These are phyloP conservation scores for Anas acuta DNA, from an alignment of 2,797 vertebrate species.

Conservation along the genomic window DNA sequence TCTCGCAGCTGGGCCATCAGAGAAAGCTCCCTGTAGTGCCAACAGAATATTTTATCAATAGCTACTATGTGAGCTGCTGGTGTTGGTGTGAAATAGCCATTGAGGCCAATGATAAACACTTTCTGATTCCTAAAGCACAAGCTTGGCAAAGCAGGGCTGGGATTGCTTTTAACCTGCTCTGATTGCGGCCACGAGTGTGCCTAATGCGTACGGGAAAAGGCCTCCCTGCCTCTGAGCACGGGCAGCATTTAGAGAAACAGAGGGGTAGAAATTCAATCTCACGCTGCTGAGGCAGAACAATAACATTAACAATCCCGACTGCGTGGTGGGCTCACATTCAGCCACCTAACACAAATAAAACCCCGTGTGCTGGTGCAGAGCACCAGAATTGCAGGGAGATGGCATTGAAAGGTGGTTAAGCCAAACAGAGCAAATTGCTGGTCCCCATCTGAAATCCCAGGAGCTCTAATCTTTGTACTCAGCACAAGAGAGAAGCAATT, in stretches of 20 bases:
- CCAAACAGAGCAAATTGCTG: slow-evolving; percentile 22
- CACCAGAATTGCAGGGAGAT: background rate
- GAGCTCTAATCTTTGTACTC: slow-evolving; percentile 5
- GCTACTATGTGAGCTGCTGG: slow-evolving; percentile 2
- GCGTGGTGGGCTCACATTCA: background rate
- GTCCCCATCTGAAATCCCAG: slow-evolving; percentile 49
- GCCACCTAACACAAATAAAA: slow-evolving; percentile 11
- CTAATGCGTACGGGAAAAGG: background rate
- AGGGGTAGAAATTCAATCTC: slow-evolving; percentile 32
- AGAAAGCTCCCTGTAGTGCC: background rate
- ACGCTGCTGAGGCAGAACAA: background rate
- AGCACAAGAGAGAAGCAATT: slow-evolving; percentile 40
- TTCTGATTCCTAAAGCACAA: background rate
- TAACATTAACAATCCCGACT: slow-evolving; percentile 24
- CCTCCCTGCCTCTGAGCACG: background rate
- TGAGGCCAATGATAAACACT: background rate
- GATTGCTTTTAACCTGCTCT: background rate
- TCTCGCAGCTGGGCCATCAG: slow-evolving; percentile 24
- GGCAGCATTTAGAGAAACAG: background rate
- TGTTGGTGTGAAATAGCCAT: background rate
- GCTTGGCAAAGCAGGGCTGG: background rate
- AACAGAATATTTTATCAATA: slow-evolving; percentile 40
- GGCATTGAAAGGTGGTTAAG: slow-evolving; percentile 40
- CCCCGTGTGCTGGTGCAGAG: background rate
- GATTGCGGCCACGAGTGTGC: background rate